Percentiles rank a stretch among this genome's conserved stretches.
phyloP scores from a whole-genome alignment of 1,140 invertebrate species.

The Orius laevigatus region DNA sequence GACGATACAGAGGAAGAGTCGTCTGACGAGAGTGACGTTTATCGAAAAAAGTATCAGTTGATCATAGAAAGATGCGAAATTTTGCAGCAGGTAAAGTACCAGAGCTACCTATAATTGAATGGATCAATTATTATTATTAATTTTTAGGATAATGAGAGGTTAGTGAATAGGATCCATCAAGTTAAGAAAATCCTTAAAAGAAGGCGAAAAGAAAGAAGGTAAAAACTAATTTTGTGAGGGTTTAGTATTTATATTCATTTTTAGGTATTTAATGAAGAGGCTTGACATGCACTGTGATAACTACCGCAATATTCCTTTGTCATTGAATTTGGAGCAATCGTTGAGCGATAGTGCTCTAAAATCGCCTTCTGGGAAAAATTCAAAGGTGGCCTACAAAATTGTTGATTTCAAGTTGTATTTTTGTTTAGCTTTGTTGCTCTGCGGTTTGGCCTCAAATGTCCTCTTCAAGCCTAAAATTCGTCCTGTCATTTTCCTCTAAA shows the following conservation, averaged over 20 bases:
- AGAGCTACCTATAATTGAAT: background rate
- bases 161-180: constrained; percentile 34
- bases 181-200: constrained; percentile 21
- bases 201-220: constrained; percentile 21
- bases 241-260: constrained; percentile 2
- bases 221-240: constrained; percentile 5
- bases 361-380: background rate
- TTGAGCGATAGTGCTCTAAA: background rate
- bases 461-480: background rate
- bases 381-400: background rate
- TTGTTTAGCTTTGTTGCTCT: too few relatives aligned
- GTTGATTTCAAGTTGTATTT: background rate
- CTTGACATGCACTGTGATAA: constrained; percentile 22
- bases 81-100: constrained; percentile 31
- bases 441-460: too few relatives aligned
- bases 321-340: constrained; percentile 13
- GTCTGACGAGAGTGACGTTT: constrained; percentile 35
- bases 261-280: constrained; percentile 23
- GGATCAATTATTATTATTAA: background rate
- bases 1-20: constrained; percentile 34
- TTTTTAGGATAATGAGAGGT: constrained; percentile 37
- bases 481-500: background rate
- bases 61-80: constrained; percentile 43
- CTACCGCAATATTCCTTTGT: constrained; percentile 21
- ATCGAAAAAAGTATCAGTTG: constrained; percentile 42